phyloP scores from a whole-genome alignment of 2,113 vertebrate genomes.

The Phodopus roborovskii region DNA sequence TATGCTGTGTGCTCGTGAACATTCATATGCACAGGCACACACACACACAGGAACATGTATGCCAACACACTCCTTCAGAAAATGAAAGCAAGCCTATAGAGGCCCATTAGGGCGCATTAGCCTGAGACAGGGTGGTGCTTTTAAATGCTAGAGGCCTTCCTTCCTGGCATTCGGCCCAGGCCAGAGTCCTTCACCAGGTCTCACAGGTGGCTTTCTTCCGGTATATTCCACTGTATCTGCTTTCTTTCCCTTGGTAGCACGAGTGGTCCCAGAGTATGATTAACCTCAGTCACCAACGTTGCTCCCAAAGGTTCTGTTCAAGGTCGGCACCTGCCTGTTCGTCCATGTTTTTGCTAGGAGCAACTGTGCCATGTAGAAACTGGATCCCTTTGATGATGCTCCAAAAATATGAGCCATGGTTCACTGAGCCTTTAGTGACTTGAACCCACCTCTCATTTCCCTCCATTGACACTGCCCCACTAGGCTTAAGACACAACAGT shows the following conservation, averaged over 20 bases:
- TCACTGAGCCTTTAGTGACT: neutral
- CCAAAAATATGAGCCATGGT: fast-evolving
- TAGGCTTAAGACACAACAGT: neutral
- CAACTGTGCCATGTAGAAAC: fast-evolving
- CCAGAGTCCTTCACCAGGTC: neutral
- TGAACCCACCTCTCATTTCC: neutral
- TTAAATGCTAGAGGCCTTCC: neutral
- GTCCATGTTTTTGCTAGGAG: neutral
- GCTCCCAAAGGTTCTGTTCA: neutral
- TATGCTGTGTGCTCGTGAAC: neutral
- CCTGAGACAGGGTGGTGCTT: neutral
- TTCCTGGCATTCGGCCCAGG: neutral
- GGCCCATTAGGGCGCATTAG: too few relatives aligned
- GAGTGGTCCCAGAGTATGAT: neutral
- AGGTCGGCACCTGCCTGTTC: neutral
- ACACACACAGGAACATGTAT: neutral
- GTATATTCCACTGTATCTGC: neutral
- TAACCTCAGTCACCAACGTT: neutral
- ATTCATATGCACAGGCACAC: neutral
- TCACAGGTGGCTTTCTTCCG: neutral
- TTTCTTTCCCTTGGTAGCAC: neutral
- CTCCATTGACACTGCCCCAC: neutral
- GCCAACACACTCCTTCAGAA: neutral
- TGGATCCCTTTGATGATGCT: neutral
- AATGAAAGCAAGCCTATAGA: neutral